Evolutionary conservation across 2,113 vertebrate species (phyloP).

Genomic region (Acrocephalus kingi): DNA sequence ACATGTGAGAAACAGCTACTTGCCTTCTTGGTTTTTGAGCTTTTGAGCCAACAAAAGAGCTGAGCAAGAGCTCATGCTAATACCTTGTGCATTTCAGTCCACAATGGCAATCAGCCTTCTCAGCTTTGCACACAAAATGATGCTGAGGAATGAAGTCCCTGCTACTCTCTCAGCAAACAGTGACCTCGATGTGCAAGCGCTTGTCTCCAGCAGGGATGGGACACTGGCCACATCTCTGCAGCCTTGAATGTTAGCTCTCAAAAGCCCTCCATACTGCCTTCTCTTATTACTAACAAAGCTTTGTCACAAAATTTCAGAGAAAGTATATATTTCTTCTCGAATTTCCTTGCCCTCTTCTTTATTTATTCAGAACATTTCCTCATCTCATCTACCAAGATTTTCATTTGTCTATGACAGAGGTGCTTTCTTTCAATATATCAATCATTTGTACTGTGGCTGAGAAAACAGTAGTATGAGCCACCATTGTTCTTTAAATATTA

Average conservation of each 20-base stretch:
- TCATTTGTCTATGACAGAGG: not conserved
- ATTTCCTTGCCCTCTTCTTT: not conserved
- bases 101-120: not conserved
- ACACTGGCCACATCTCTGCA: not conserved
- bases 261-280: not conserved
- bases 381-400: not conserved
- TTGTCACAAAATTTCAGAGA: not conserved
- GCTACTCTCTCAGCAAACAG: not conserved
- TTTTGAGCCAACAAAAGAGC: accelerated
- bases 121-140: not conserved
- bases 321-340: not conserved
- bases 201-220: not conserved
- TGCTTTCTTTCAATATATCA: not conserved
- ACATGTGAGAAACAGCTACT: not conserved
- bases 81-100: not conserved
- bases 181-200: not conserved
- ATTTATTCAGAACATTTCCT: not conserved
- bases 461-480: not conserved
- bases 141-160: not conserved
- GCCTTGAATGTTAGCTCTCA: not conserved
- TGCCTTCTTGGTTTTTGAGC: not conserved
- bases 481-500: not conserved
- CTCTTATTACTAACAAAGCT: not conserved
- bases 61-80: not conserved
- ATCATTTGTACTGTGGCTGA: not conserved